These are phyloP conservation scores for Achatina immaculata DNA, from an alignment of 1,140 invertebrate genomes.

Conservation along the genomic window DNA sequence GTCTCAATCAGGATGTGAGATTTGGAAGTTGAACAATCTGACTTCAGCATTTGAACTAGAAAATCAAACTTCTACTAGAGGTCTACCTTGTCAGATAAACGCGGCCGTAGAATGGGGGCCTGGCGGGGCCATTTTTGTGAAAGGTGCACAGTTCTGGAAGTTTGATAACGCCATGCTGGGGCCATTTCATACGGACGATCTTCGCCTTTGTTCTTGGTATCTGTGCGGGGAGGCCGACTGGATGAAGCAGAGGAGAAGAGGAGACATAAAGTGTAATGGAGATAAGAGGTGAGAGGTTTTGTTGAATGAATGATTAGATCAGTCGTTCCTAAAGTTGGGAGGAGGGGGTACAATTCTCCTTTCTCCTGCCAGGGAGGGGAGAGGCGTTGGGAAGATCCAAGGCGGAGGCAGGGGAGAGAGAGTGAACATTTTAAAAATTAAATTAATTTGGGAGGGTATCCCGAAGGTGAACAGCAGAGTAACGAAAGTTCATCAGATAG, in stretches of 20 bases:
- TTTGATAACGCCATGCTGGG: neutral
- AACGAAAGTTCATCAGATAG: too few relatives aligned
- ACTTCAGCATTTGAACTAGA: neutral
- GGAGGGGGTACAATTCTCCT: neutral
- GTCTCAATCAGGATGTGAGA: neutral
- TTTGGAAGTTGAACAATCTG: neutral
- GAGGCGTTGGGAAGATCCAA: neutral
- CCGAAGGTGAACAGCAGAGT: neutral
- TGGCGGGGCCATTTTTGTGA: neutral
- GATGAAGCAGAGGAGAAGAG: neutral
- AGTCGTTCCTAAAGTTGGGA: too few relatives aligned
- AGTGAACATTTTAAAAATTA: neutral
- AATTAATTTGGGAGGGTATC: neutral
- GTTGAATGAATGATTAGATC: too few relatives aligned
- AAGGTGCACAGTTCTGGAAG: constrained; percentile 21
- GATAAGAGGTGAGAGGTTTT: neutral
- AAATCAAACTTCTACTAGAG: neutral
- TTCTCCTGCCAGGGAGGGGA: neutral
- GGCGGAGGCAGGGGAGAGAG: neutral
- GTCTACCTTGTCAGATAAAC: constrained; percentile 14
- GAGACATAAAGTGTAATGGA: constrained; percentile 4
- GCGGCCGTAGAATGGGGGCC: constrained; percentile 9
- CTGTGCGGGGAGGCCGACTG: constrained; percentile 30
- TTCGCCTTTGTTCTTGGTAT: constrained; percentile 27
- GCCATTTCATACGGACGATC: constrained; percentile 14